These are phyloP conservation scores for Charanyca ferruginea DNA, from an alignment of 2,888 invertebrate genomes.

Conservation along the genomic window DNA sequence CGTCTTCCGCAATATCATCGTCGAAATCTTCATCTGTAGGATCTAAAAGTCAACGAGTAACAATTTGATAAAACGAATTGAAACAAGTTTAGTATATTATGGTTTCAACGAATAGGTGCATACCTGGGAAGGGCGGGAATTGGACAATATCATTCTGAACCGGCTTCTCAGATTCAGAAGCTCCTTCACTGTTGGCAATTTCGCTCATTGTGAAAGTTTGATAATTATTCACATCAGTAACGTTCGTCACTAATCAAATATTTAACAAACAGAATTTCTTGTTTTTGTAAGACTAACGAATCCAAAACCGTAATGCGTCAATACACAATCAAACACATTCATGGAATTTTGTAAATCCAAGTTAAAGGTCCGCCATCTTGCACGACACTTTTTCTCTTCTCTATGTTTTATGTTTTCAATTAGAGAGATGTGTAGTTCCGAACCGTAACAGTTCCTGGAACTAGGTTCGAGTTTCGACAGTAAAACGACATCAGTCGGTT, in stretches of 20 bases:
- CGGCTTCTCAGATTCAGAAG: constrained; percentile 83
- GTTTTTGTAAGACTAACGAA: not conserved
- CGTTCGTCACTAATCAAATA: constrained; percentile 22
- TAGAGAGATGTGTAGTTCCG: too few relatives aligned
- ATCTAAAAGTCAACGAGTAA: constrained; percentile 73
- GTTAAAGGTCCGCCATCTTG: constrained; percentile 61
- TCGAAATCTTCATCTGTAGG: constrained; percentile 89
- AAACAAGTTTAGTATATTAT: not conserved
- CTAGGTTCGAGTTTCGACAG: too few relatives aligned
- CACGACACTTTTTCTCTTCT: constrained; percentile 41
- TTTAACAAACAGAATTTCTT: constrained; percentile 3
- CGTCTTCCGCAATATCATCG: constrained; percentile 89
- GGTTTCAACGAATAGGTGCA: not conserved
- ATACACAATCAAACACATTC: constrained; percentile 15
- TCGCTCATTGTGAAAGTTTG: constrained; percentile 80
- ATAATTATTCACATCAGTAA: constrained; percentile 49
- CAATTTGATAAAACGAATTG: not conserved
- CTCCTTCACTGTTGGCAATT: constrained; percentile 74
- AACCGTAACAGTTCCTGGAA: too few relatives aligned
- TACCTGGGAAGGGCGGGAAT: constrained; percentile 88
- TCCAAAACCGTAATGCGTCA: not conserved
- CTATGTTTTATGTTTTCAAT: constrained; percentile 26
- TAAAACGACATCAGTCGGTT: too few relatives aligned
- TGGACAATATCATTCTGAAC: constrained; percentile 75
- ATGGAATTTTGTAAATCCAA: constrained; percentile 37